These are phyloP conservation scores for Drosophila anomalata DNA, from an alignment of 2,888 invertebrate species.

Conservation along the genomic window DNA sequence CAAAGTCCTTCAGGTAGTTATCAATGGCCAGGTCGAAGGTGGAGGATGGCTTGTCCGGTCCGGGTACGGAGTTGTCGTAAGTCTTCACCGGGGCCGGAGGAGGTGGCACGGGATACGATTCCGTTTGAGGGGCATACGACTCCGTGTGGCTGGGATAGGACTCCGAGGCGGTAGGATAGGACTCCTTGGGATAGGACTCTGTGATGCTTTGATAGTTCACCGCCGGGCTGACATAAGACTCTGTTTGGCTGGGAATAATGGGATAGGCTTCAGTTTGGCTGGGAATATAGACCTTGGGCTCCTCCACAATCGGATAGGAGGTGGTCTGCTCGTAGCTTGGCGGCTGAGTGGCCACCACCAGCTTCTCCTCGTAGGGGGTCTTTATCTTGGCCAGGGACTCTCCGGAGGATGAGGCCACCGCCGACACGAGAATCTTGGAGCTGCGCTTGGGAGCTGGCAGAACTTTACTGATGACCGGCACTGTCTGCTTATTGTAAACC, in stretches of 20 bases:
- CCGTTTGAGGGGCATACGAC: conserved; percentile 31
- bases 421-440: conserved; percentile 43
- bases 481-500: conserved; percentile 32
- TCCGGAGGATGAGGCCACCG: conserved; percentile 33
- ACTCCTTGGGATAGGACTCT: conserved; percentile 41
- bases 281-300: conserved; percentile 15
- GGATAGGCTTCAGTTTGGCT: conserved; percentile 44
- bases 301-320: conserved; percentile 44
- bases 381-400: conserved; percentile 60
- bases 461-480: conserved; percentile 37
- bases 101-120: conserved; percentile 34
- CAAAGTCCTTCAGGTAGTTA: conserved; percentile 70
- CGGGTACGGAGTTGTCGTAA: conserved; percentile 44
- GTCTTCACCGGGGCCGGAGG: conserved; percentile 44
- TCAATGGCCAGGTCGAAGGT: conserved; percentile 69
- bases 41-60: conserved; percentile 54
- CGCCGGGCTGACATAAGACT: conserved; percentile 40
- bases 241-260: conserved; percentile 30
- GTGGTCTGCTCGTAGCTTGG: conserved; percentile 59
- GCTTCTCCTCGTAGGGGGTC: conserved; percentile 57
- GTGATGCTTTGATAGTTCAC: conserved; percentile 38
- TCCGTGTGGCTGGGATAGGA: conserved; percentile 39
- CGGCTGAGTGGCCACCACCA: conserved; percentile 57
- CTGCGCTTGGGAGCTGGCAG: conserved; percentile 1
- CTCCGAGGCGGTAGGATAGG: conserved; percentile 47